Conservation (phyloP, 1,140 invertebrate species). For the Drosophila rufa region DNA sequence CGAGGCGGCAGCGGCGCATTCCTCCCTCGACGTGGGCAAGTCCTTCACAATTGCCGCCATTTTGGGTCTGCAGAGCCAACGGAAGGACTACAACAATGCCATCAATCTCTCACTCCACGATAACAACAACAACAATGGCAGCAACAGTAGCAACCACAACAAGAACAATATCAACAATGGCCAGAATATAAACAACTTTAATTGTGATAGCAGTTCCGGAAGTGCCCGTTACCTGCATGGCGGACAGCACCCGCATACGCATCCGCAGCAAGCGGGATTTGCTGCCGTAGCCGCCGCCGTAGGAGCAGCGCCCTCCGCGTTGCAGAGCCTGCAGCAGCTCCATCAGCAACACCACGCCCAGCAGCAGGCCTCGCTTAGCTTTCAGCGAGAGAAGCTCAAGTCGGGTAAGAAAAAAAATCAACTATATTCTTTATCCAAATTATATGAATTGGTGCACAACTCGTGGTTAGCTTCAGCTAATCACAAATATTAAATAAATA, state of each 20-base stretch:
- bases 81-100: constrained; percentile 84
- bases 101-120: constrained; percentile 84
- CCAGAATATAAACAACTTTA: constrained; percentile 78
- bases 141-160: constrained; percentile 41
- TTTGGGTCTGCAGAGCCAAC: constrained; percentile 87
- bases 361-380: constrained; percentile 74
- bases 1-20: constrained; percentile 77
- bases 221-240: constrained; percentile 64
- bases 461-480: too few relatives aligned
- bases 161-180: constrained; percentile 52
- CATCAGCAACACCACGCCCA: constrained; percentile 84
- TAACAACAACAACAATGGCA: constrained; percentile 49
- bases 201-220: constrained; percentile 75
- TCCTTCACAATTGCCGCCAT: constrained; percentile 94
- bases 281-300: constrained; percentile 64
- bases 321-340: constrained; percentile 83
- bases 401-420: constrained; percentile 54
- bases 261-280: constrained; percentile 57
- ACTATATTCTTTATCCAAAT: neutral
- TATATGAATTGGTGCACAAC: neutral
- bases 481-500: too few relatives aligned
- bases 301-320: constrained; percentile 67
- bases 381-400: constrained; percentile 81
- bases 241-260: constrained; percentile 42
- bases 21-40: constrained; percentile 86